These are phyloP conservation scores for Arrhamphus sclerolepis DNA, from an alignment of 2,797 vertebrate genomes.

Conservation along the genomic window DNA sequence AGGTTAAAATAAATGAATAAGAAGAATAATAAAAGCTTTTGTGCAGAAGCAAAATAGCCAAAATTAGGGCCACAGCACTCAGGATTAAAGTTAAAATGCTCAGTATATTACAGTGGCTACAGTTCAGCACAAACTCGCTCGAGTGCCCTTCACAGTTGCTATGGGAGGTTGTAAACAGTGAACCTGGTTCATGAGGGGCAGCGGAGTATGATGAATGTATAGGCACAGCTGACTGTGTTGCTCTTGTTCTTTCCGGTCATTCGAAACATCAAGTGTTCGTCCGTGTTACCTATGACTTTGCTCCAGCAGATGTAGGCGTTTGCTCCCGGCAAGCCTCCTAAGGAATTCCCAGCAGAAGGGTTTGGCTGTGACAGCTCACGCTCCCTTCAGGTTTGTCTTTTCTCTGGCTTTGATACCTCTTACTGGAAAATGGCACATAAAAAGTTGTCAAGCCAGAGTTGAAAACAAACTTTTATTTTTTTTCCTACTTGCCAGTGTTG, in stretches of 20 bases:
- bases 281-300: conserved; percentile 73
- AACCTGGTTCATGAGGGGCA: conserved; percentile 40
- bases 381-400: conserved; percentile 41
- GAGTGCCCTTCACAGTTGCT: conserved; percentile 41
- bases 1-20: too few relatives aligned
- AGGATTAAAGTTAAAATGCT: conserved; percentile 37
- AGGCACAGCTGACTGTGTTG: conserved; percentile 66
- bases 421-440: conserved; percentile 41
- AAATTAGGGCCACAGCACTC: conserved; percentile 19
- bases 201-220: conserved; percentile 74
- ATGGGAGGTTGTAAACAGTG: conserved; percentile 65
- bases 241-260: conserved; percentile 75
- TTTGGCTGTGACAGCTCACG: conserved; percentile 5
- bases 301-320: conserved; percentile 55
- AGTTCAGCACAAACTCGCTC: conserved; percentile 53
- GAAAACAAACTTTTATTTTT: too few relatives aligned
- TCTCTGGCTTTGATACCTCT: conserved; percentile 34
- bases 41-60: neutral
- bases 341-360: conserved; percentile 55
- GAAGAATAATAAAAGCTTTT: too few relatives aligned
- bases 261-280: conserved; percentile 73
- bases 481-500: too few relatives aligned
- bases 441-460: conserved; percentile 41
- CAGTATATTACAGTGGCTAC: conserved; percentile 24
- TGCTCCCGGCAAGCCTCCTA: conserved; percentile 38